A percentile compares a stretch with the other conserved stretches of the same genome.
These are phyloP conservation scores for Apis dorsata DNA, from an alignment of 1,140 invertebrate genomes.

Conservation along the genomic window DNA sequence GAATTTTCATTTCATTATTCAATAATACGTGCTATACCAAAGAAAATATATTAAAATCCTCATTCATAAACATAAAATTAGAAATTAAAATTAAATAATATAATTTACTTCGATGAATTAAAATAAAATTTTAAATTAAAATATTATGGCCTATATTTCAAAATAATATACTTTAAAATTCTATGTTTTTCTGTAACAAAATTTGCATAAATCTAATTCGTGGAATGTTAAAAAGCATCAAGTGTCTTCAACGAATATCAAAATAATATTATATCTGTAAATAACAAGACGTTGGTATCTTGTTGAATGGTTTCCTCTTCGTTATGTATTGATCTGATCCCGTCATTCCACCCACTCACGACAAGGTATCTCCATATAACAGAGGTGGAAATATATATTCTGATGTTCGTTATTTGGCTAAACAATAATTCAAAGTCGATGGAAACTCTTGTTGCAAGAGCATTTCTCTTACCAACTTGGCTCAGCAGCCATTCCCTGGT, in stretches of 20 bases:
- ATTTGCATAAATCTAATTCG: too few relatives aligned
- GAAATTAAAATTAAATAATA: too few relatives aligned
- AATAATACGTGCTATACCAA: background rate
- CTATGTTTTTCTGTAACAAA: too few relatives aligned
- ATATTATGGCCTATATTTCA: too few relatives aligned
- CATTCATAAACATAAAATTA: too few relatives aligned
- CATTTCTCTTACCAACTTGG: background rate
- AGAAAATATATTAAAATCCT: too few relatives aligned
- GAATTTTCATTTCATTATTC: background rate
- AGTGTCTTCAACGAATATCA: background rate
- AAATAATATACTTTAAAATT: too few relatives aligned
- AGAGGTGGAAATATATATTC: slow-evolving; percentile 1
- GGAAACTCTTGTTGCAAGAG: background rate
- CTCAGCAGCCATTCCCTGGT: background rate
- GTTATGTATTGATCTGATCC: slow-evolving; percentile 61
- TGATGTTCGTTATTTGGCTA: slow-evolving; percentile 14
- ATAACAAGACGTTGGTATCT: slow-evolving; percentile 22
- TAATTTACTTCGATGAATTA: too few relatives aligned
- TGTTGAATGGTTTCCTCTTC: slow-evolving; percentile 52
- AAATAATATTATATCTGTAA: background rate
- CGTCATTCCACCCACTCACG: slow-evolving; percentile 56
- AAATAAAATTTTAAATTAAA: too few relatives aligned
- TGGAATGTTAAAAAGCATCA: background rate
- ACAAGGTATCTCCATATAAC: slow-evolving; percentile 45
- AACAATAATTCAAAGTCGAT: background rate